Conservation (phyloP, 2,797 vertebrate genomes). For the Crocidura indochinensis region DNA sequence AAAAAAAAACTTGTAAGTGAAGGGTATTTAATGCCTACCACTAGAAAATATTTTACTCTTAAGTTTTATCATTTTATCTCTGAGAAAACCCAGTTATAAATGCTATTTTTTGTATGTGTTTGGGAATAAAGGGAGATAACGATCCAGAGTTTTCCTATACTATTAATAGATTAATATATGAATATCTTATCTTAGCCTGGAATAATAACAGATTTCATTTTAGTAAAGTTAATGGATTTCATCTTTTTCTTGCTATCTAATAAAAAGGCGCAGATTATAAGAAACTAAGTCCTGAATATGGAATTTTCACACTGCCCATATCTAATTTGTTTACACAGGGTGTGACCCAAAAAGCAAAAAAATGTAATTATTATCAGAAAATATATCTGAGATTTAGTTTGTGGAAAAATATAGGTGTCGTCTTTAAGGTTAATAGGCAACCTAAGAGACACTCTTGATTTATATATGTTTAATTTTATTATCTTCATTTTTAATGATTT, state of each 20-base stretch:
- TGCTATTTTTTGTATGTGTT: constrained; percentile 25
- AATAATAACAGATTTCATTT: constrained; percentile 35
- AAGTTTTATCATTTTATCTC: constrained; percentile 4
- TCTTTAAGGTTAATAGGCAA: too few relatives aligned
- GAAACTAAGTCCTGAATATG: constrained; percentile 5
- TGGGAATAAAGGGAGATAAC: background rate
- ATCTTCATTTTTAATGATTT: too few relatives aligned
- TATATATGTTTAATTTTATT: too few relatives aligned
- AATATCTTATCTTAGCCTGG: constrained; percentile 56
- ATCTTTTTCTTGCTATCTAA: constrained; percentile 45
- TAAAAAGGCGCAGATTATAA: constrained; percentile 21
- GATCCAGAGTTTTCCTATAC: constrained; percentile 24
- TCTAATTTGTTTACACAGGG: too few relatives aligned
- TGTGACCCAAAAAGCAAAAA: background rate
- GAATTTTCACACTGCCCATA: constrained; percentile 52
- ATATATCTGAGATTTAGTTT: background rate
- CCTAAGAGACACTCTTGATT: too few relatives aligned
- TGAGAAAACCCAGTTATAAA: background rate
- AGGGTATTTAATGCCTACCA: too few relatives aligned
- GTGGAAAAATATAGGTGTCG: background rate
- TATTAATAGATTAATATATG: background rate
- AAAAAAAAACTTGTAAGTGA: too few relatives aligned
- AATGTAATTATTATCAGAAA: background rate
- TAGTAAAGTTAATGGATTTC: constrained; percentile 48
- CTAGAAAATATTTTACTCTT: background rate